phyloP scores from a whole-genome alignment of 2,113 vertebrate species.

The Canis aureus region DNA sequence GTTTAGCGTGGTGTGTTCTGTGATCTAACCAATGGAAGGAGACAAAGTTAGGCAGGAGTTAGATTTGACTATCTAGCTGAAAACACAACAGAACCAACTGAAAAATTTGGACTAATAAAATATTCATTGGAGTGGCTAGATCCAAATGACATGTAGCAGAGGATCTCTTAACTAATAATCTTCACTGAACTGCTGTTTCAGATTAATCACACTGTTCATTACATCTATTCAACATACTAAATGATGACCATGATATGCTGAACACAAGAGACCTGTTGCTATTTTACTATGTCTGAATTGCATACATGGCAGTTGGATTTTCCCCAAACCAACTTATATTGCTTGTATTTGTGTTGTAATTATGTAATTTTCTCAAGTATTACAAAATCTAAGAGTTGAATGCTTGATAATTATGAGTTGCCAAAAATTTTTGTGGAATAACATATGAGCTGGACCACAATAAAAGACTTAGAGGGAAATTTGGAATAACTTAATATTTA shows the following conservation, averaged over 20 bases:
- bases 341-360: neutral
- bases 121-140: neutral
- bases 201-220: neutral
- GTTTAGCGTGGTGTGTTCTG: neutral
- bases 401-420: neutral
- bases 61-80: neutral
- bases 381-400: neutral
- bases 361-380: neutral
- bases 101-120: neutral
- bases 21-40: neutral
- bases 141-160: neutral
- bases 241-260: fast-evolving
- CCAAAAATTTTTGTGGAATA: neutral
- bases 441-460: neutral
- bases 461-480: neutral
- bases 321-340: neutral
- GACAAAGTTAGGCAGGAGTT: neutral
- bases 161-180: neutral
- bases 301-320: neutral
- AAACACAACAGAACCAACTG: neutral
- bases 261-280: too few species aligned
- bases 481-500: neutral
- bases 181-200: too few species aligned
- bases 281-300: too few species aligned
- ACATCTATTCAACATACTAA: neutral